phyloP scores from a whole-genome alignment of 2,113 vertebrate species.

The Salvelinus alpinus region DNA sequence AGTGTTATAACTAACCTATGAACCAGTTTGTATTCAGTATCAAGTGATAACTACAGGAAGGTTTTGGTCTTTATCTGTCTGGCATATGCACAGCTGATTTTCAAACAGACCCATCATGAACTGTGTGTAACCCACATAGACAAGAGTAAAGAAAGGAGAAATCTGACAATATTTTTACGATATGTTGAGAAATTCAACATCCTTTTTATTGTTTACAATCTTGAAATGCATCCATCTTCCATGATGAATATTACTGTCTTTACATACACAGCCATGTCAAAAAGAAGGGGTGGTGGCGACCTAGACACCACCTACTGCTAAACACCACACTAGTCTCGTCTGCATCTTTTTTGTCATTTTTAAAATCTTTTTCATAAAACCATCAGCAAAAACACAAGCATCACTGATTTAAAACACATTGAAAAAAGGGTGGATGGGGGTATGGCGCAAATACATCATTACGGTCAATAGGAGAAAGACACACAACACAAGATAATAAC shows the following conservation, averaged over 20 bases:
- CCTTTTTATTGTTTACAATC: slow-evolving; percentile 62
- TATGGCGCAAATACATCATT: slow-evolving; percentile 66
- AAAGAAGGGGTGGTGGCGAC: slow-evolving; percentile 56
- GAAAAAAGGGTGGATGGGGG: slow-evolving; percentile 30
- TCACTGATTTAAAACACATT: slow-evolving; percentile 72
- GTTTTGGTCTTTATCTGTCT: not conserved
- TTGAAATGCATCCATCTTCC: slow-evolving; percentile 68
- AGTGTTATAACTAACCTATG: no score
- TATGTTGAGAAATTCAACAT: slow-evolving; percentile 64
- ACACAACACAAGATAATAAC: slow-evolving; percentile 52
- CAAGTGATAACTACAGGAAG: not conserved
- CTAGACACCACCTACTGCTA: slow-evolving; percentile 48
- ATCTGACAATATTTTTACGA: slow-evolving; percentile 27
- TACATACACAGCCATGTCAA: slow-evolving; percentile 69
- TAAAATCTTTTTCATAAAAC: slow-evolving; percentile 60
- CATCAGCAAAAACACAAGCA: slow-evolving; percentile 74
- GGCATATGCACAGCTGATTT: not conserved
- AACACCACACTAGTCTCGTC: slow-evolving; percentile 52
- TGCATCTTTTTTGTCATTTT: slow-evolving; percentile 26
- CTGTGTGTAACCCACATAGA: not conserved
- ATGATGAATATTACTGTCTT: slow-evolving; percentile 75
- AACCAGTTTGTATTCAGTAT: not conserved
- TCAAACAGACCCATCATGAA: not conserved
- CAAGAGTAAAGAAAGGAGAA: not conserved
- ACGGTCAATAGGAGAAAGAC: slow-evolving; percentile 65